Conservation (phyloP, 2,797 vertebrate genomes). For the Cuculus canorus region DNA sequence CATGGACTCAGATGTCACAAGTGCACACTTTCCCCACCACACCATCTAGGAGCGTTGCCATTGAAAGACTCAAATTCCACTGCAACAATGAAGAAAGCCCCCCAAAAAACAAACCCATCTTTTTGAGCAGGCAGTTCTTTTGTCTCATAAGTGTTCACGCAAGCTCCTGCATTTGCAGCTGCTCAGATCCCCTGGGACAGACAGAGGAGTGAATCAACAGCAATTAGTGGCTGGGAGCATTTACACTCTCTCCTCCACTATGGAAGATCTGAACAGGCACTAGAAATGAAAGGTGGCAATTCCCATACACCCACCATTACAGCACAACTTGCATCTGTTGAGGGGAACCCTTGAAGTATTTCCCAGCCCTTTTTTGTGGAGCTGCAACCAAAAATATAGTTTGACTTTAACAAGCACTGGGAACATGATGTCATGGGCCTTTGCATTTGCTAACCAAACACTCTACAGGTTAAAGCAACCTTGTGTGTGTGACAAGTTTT, state of each 20-base stretch:
- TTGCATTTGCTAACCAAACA: not conserved
- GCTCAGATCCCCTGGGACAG: not conserved
- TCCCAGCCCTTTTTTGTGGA: not conserved
- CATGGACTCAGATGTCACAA: not conserved
- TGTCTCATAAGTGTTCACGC: not conserved
- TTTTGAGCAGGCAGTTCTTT: slow-evolving; percentile 3
- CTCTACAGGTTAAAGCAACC: not conserved
- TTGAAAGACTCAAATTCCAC: not conserved
- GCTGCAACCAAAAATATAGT: not conserved
- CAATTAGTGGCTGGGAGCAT: slow-evolving; percentile 20
- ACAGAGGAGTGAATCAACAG: slow-evolving; percentile 31
- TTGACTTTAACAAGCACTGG: not conserved
- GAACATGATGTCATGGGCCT: not conserved
- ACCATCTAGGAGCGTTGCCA: not conserved
- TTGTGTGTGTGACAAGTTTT: not conserved
- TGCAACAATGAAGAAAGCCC: not conserved
- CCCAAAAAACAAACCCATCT: not conserved
- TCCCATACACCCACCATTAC: not conserved
- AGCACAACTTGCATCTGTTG: not conserved
- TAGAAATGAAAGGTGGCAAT: not conserved
- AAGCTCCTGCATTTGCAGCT: not conserved
- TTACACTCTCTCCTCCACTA: not conserved
- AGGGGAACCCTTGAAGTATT: not conserved
- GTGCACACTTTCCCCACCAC: not conserved
- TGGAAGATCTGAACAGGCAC: not conserved